These are phyloP conservation scores for Plecotus auritus DNA, from an alignment of 2,113 vertebrate species.

Conservation along the genomic window DNA sequence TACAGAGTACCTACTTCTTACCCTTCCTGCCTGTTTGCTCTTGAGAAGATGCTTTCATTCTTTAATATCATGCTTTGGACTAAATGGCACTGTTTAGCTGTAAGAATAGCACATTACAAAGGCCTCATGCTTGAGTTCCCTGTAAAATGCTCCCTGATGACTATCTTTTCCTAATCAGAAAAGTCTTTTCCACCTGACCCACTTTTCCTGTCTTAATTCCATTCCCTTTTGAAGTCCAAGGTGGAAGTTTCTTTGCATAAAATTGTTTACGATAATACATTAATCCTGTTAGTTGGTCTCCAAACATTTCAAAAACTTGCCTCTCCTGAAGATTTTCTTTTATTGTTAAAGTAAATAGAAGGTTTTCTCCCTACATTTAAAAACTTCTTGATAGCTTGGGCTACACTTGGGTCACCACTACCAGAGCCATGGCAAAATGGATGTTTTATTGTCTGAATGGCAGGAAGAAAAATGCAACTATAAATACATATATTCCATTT, in stretches of 20 bases:
- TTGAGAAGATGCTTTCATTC: neutral
- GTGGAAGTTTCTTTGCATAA: conserved; percentile 59
- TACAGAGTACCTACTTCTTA: neutral
- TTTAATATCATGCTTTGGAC: neutral
- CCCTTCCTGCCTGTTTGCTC: neutral
- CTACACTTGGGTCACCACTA: neutral
- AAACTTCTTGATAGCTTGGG: neutral
- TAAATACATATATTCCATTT: neutral
- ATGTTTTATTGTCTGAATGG: neutral
- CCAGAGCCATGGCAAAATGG: neutral
- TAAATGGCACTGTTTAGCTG: neutral
- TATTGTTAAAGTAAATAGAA: conserved; percentile 31
- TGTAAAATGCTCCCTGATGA: neutral
- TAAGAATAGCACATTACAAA: neutral
- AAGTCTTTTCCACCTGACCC: conserved; percentile 35
- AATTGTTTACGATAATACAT: conserved; percentile 45
- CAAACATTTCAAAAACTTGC: conserved; percentile 34
- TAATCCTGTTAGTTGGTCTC: conserved; percentile 58
- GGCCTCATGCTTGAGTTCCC: neutral
- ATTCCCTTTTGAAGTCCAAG: conserved; percentile 58
- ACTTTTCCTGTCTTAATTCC: conserved; percentile 50
- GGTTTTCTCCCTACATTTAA: conserved; percentile 35
- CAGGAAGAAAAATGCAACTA: neutral
- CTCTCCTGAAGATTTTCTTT: conserved; percentile 27
- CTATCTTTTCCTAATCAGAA: conserved; percentile 28